Percentiles rank a stretch among this genome's conserved stretches.
phyloP scores from a whole-genome alignment of 2,888 invertebrate species.

The Cephus sareptanus region DNA sequence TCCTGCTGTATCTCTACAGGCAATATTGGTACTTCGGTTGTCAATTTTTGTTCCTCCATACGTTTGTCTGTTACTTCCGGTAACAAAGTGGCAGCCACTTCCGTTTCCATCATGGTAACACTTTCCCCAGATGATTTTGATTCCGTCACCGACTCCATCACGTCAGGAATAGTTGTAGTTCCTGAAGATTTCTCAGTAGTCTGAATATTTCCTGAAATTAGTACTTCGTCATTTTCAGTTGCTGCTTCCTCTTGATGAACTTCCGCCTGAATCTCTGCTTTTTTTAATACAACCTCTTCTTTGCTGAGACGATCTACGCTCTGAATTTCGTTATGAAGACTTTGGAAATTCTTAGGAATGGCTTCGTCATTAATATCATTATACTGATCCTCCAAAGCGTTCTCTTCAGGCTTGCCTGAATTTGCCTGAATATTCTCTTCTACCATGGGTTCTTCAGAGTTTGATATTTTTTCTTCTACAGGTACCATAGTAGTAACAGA shows the following conservation, averaged over 20 bases:
- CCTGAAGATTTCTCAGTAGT: no score
- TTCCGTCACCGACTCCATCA: background rate
- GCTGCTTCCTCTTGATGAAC: no score
- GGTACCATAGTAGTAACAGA: slow-evolving; percentile 18
- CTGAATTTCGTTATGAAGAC: background rate
- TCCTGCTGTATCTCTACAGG: slow-evolving; percentile 60
- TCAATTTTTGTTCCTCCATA: slow-evolving; percentile 49
- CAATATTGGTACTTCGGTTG: slow-evolving; percentile 57
- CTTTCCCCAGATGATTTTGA: background rate
- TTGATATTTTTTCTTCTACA: slow-evolving; percentile 3
- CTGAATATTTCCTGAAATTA: no score
- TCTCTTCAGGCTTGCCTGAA: slow-evolving; percentile 45
- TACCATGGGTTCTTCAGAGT: slow-evolving; percentile 4
- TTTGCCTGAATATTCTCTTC: slow-evolving; percentile 18
- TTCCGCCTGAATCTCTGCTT: no score
- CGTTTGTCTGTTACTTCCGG: slow-evolving; percentile 26
- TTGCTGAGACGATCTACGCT: background rate
- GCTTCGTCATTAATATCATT: slow-evolving; percentile 58
- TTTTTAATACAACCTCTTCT: background rate
- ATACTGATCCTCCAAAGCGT: slow-evolving; percentile 56
- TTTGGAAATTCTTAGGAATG: slow-evolving; percentile 38
- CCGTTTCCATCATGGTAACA: background rate
- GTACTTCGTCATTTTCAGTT: no score
- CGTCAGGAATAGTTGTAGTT: background rate
- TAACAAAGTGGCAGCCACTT: slow-evolving; percentile 2